Conservation (phyloP, 2,797 vertebrate species). For the Cryptoblepharus egeriae region DNA sequence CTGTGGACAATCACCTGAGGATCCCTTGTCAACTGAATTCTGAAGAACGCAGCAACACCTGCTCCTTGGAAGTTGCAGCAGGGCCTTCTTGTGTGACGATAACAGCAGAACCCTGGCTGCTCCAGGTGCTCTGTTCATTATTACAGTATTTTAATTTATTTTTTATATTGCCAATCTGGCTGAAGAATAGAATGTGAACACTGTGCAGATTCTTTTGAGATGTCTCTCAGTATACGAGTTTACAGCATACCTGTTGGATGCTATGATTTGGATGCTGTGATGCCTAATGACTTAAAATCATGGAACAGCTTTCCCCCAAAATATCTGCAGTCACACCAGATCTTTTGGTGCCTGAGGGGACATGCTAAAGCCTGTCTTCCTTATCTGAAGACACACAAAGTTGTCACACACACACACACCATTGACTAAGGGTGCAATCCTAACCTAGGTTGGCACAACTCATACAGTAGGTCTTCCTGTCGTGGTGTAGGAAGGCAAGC, state of each 20-base stretch:
- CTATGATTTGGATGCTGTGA: background rate
- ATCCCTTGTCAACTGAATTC: background rate
- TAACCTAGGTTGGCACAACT: too few species aligned
- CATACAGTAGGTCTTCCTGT: too few species aligned
- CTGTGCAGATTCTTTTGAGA: background rate
- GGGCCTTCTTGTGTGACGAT: background rate
- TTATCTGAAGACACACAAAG: too few species aligned
- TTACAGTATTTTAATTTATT: too few species aligned
- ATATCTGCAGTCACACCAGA: background rate
- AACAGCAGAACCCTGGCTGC: accelerated
- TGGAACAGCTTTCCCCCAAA: background rate
- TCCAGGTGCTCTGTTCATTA: background rate
- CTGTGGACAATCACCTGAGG: background rate
- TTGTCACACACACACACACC: too few species aligned
- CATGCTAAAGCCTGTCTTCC: too few species aligned
- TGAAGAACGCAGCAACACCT: background rate
- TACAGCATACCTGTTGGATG: background rate
- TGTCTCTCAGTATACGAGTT: background rate
- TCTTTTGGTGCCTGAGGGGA: too few species aligned
- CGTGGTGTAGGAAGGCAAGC: too few species aligned
- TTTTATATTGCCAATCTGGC: too few species aligned
- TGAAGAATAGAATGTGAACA: background rate
- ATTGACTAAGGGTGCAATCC: too few species aligned
- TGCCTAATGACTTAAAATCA: too few species aligned
- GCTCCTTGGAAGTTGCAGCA: background rate